phyloP scores from a whole-genome alignment of 2,888 invertebrate species.

The Campoplex capitator region DNA sequence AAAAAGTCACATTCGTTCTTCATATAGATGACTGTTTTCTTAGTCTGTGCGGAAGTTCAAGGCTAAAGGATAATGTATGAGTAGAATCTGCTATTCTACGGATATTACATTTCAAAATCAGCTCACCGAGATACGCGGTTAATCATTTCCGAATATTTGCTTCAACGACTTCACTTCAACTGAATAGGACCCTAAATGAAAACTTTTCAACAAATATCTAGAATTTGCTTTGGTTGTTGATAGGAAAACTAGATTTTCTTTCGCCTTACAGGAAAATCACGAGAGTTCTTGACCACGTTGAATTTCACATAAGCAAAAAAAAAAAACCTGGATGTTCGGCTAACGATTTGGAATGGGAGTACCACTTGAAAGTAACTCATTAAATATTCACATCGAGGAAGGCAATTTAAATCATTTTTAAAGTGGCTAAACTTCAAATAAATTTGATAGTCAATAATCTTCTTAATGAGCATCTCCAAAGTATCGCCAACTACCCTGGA shows the following conservation, averaged over 20 bases:
- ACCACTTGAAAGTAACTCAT: neutral
- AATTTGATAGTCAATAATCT: neutral
- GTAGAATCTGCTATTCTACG: neutral
- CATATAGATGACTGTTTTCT: conserved; percentile 1
- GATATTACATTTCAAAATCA: neutral
- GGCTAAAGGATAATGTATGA: neutral
- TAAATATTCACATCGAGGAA: neutral
- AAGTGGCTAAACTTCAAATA: no score
- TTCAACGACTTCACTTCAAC: conserved; percentile 3
- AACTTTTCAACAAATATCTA: neutral
- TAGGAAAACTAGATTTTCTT: neutral
- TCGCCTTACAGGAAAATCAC: no score
- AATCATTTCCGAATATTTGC: conserved; percentile 12
- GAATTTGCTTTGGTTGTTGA: conserved; percentile 44
- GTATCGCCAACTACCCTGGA: neutral
- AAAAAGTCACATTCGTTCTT: conserved; percentile 18
- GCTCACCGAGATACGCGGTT: neutral
- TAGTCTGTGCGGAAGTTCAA: conserved; percentile 7
- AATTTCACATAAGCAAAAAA: neutral
- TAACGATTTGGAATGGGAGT: neutral
- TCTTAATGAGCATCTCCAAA: neutral
- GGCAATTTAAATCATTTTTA: neutral
- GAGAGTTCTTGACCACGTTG: neutral
- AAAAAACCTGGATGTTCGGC: neutral
- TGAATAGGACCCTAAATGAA: neutral